Conservation (phyloP, 2,888 invertebrate species). For the Ommatoiulus sabulosus region DNA sequence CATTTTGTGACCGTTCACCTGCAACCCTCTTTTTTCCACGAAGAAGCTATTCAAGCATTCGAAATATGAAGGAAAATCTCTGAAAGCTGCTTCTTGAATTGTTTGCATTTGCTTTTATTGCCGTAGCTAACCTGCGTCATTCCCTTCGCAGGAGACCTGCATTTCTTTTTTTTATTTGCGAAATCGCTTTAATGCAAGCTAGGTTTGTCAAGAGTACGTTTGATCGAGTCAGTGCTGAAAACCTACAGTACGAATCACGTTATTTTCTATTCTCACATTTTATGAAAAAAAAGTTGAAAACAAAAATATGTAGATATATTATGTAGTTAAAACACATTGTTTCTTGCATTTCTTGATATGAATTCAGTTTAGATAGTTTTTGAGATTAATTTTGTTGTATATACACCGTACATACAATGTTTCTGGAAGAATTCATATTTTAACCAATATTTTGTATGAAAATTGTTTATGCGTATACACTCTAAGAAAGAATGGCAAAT, state of each 20-base stretch:
- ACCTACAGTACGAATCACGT: neutral
- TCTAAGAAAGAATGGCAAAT: too few relatives aligned
- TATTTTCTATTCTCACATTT: neutral
- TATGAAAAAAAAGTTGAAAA: neutral
- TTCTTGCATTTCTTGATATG: too few relatives aligned
- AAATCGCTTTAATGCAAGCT: neutral
- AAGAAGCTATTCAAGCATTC: neutral
- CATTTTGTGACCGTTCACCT: neutral
- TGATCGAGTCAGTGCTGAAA: neutral
- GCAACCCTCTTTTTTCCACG: neutral
- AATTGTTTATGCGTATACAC: too few relatives aligned
- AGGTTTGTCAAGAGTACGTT: neutral
- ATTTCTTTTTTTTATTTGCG: neutral
- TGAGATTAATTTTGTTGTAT: too few relatives aligned
- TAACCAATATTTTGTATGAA: too few relatives aligned
- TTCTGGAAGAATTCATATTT: too few relatives aligned
- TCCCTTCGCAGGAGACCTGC: neutral
- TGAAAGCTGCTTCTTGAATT: conserved; percentile 3
- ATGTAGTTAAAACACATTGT: neutral
- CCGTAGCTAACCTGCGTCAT: conserved; percentile 19
- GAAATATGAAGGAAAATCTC: neutral
- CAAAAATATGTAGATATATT: neutral
- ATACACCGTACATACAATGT: too few relatives aligned
- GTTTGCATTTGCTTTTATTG: conserved; percentile 19
- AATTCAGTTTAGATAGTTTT: too few relatives aligned